Base-by-base conservation (phyloP, 2,797 vertebrate genomes). In the Phyllotis vaccarum region DNA sequence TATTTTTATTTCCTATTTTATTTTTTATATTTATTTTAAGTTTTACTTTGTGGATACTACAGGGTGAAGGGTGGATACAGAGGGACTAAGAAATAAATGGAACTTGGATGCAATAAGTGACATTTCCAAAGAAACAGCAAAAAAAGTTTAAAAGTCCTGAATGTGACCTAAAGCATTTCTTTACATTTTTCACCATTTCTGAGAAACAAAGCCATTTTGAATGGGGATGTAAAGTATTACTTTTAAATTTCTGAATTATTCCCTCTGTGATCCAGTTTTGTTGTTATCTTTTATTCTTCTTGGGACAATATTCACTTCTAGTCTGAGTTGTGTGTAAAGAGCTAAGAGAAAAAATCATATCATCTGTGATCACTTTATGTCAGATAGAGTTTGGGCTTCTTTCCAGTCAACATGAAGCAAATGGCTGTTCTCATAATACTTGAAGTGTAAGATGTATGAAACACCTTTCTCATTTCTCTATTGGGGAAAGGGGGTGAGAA, bases 191-290 rank as follows among this genome's bases (percentile, higher is more conserved):
- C 62, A 96, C 58, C 6, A 81, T 93, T 91, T 19, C 37, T 70
- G 96, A 76, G 40, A 89, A 56, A 96, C 21, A 40, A 92, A 91
- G 19, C 19, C 75, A 94, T 37, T 22, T 66, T 68, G 60, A 76
- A 49, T 21, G 22, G 22, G 17, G 0, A 5, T 78, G 60, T 58
- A 94, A 2, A 1, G 29, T n/a, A 22, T 52, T 93, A 94, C 86
- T 90, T 43, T 91, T 72, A 75, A 78, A 95, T 97, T 95, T 94
- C 70, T 93, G 19, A 91, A 49, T 58, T 90, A 60, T 86, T 56
- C 10, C 17, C 72, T 86, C 85, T 21, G 72, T 93, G 31, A 93
- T 49, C 31, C 22, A 70, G 3, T 90, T 95, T 29, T 24, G 37
- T 97, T 68, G 75, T 37, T 74, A 94, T 10, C 56, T n/a, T 96